Base-by-base conservation (phyloP, 2,113 vertebrate genomes). In the Periophthalmodon schlosseri region DNA sequence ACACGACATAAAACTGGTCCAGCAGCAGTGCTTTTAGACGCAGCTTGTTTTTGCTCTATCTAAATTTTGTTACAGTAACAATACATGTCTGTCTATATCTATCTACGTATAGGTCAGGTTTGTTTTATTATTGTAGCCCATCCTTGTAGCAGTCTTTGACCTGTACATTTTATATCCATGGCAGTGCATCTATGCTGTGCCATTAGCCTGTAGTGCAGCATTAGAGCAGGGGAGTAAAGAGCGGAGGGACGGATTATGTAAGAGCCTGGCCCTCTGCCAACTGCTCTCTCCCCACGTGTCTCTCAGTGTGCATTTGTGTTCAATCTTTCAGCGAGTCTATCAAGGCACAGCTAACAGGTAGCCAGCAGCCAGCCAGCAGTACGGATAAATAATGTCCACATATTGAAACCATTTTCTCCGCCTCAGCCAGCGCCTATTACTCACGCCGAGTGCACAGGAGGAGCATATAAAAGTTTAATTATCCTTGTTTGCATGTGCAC, bases 171-270 rank as follows among this genome's bases (percentile, higher is more conserved):
- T 68, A 47, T 78, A 80, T 63, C 63, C 34, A 74, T 66, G n/a
- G 58, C 49, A 20, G 46, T 67, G 61, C 61, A 54, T 65, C 72
- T 50, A 7, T 49, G 28, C 16, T 16, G 49, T 64, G 1, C 33
- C 23, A 49, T 78, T 68, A 76, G 73, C 71, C 12, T 34, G 39
- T 44, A 77, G 74, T 75, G 71, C 71, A 20, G 61, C 78, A 75
- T 86, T 79, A 83, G 61, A 80, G 66, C 54, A 68, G 86, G 83
- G 73, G 34, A 66, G 81, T 77, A 76, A 78, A 85, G 80, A 85
- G 81, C 86, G 64, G 79, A 79, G 83, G 80, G 89, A 84, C 72
- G 24, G 87, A 91, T 94, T 94, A 94, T 91, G 92, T 92, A 93
- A 94, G 83, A 86, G 77, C 69, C 75, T 92, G 91, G 90, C 82